Base-by-base conservation (phyloP, 2,888 invertebrate species). In the Caradrina clavipalpis region DNA sequence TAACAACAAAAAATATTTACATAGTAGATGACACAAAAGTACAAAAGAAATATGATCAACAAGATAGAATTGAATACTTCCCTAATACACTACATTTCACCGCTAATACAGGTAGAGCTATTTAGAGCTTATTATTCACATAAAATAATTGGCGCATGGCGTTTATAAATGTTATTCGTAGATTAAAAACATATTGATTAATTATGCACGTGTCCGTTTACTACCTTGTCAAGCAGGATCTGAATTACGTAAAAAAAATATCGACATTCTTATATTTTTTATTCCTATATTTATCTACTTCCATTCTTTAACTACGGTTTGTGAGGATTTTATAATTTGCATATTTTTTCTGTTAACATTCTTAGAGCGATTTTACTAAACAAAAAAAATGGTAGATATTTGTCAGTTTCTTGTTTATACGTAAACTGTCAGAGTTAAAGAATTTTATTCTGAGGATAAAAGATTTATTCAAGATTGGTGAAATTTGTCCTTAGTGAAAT, bases 141-240 rank as follows among this genome's bases (percentile, higher is more conserved):
- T 56, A 50, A 63, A 58, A 64, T 51, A 56, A 63, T 66, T 15
- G 49, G 63, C 63, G 42, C 65, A 54, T 69, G 57, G 49, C 51
- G 45, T 63, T 64, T 47, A 55, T 49, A 47, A 60, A 65, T 55
- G 26, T 19, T 54, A 66, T 61, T 57, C 57, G n/a, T 54, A 47
- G 10, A 65, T 66, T 56, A 53, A 55, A 66, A 69, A 45, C 26
- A 21, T 57, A 63, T 66, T 78, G 79, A 79, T 78, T 67, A 62
- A 79, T 78, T 67, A 66, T 50, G 51, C 49, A 59, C 54, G 64
- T 49, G 47, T 21, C 54, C 59, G 54, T 69, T 74, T 69, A 74
- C 59, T 78, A 55, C 15, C 79, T 65, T 17, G 82, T 79, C 74
- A 47, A 78, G 53, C 82, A 82, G 82, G 79, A 78, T 80, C 79